Evolutionary conservation across 2,888 invertebrate species (phyloP).

Genomic region (Troilus luridus): DNA sequence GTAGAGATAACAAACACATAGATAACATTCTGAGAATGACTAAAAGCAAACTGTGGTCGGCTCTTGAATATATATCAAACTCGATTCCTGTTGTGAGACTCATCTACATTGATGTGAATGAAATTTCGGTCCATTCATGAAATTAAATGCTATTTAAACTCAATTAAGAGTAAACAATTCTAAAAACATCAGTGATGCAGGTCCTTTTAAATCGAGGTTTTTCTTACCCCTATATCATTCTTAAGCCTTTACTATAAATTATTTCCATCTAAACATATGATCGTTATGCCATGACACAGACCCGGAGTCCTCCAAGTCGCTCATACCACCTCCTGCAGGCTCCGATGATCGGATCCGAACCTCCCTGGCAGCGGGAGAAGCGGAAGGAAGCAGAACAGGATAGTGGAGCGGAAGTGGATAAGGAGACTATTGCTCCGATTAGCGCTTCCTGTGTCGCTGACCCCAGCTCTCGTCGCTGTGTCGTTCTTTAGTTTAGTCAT

Average conservation of each 20-base stretch:
- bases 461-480: not conserved
- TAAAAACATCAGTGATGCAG: too few species aligned
- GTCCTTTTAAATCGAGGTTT: too few species aligned
- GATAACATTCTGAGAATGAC: too few species aligned
- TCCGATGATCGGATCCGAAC: not conserved
- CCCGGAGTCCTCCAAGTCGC: not conserved
- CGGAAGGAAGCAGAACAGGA: slow-evolving; percentile 29
- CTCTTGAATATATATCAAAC: too few species aligned
- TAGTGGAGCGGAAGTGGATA: slow-evolving; percentile 31
- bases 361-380: not conserved
- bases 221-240: not conserved
- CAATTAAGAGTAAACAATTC: too few species aligned
- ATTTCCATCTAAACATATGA: not conserved
- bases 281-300: not conserved
- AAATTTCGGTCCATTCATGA: too few species aligned
- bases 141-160: too few species aligned
- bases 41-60: too few species aligned
- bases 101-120: too few species aligned
- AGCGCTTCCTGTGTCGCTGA: slow-evolving; percentile 48
- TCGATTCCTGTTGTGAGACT: too few species aligned
- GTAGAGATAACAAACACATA: too few species aligned
- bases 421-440: slow-evolving; percentile 49
- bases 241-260: not conserved
- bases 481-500: not conserved
- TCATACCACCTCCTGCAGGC: not conserved